A percentile compares a stretch with the other conserved stretches of the same genome.
phyloP scores from a whole-genome alignment of 2,113 vertebrate species.

The Rhynchomys soricoides region DNA sequence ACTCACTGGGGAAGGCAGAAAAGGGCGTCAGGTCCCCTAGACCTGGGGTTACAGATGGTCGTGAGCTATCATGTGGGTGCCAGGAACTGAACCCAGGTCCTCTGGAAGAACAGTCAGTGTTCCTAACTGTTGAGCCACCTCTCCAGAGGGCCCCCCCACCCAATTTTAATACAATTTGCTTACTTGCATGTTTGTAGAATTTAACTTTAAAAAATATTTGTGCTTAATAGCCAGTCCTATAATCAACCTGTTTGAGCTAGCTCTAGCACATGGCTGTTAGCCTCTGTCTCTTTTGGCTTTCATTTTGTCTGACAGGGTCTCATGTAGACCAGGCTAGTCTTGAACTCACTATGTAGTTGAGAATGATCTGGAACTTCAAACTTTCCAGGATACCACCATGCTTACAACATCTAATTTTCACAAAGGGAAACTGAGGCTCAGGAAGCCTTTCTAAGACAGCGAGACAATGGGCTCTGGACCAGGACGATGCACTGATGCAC shows the following conservation, averaged over 20 bases:
- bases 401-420: not conserved
- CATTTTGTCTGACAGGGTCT: not conserved
- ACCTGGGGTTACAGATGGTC: not conserved
- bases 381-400: not conserved
- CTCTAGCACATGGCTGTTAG: not conserved
- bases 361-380: not conserved
- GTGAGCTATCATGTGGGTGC: not conserved
- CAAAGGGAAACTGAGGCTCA: slow-evolving; percentile 32
- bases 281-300: not conserved
- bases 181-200: slow-evolving; percentile 23
- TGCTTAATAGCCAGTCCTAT: slow-evolving; percentile 3
- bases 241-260: not conserved
- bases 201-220: slow-evolving; percentile 32
- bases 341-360: not conserved
- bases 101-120: not conserved
- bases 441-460: not conserved
- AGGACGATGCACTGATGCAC: not conserved
- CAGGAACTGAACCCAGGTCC: not conserved
- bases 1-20: not conserved
- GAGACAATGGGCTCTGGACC: not conserved
- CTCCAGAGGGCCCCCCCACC: not conserved
- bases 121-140: not conserved
- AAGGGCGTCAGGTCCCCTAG: not conserved
- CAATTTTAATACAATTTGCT: slow-evolving; percentile 30
- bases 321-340: not conserved